Evolutionary conservation across 2,888 invertebrate genomes (phyloP), one percentile per base, ranked within the genome.

Genomic region (Physocephala rufipes): DNA sequence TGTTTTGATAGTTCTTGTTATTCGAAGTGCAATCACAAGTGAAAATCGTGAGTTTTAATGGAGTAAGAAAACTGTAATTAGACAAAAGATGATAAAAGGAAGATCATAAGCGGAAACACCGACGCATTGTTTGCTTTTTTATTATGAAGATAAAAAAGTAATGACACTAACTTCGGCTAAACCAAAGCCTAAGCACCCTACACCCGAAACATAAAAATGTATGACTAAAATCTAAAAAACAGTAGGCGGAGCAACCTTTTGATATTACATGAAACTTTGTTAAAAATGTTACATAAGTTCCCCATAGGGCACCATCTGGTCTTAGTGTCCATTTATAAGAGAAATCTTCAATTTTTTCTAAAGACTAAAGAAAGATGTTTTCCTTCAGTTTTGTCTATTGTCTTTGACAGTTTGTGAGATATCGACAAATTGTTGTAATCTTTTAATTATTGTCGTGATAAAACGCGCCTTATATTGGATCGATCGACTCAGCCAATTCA

Each of bases 11-110:
- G 36, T 64, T 62, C 45, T 66, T 53, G 26, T 67, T 69, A 12
- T 68, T 51, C 24, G 30, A 74, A 70, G 71, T 73, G 73, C 30
- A 24, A 68, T 53, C 47, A 4, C 21, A 65, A 45, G 65, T 65
- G 51, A 28, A 65, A 65, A 65, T 51, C n/a, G 51, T 30, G 28
- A 24, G 28, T 51, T 64, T 64, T 28, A 24, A 64, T 26, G 16
- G 19, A 73, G 67, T 24, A 58, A 62, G 5, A n/a, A 36, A n/a
- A n/a, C n/a, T 47, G 49, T 49, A 49, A 21, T n/a, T n/a, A n/a
- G n/a, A n/a, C 26, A 30, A 62, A 4, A 61, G 64, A 71, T 74
- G 71, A 73, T 73, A n/a, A 73, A 71, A 74, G 74, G 24, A n/a
- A n/a, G 45, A 62, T 58, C 24, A 30, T 9, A 26, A 19, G 43